A percentile compares a stretch with the other conserved stretches of the same genome.
Evolutionary conservation across 2,888 invertebrate genomes (phyloP).

Genomic region (Caenorhabditis imperialis): DNA sequence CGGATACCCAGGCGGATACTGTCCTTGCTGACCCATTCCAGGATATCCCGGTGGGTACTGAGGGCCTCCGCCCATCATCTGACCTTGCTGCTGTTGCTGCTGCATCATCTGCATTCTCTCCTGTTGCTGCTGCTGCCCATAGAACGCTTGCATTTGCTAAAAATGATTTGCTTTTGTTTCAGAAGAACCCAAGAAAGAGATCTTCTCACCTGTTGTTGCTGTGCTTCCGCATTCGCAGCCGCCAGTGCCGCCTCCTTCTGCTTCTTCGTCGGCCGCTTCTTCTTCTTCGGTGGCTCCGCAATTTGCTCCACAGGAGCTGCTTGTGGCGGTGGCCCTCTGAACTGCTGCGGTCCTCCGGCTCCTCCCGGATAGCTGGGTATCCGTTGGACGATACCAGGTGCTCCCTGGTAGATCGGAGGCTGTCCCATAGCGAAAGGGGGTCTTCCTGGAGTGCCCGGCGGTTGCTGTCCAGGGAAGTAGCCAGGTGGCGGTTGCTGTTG

Average conservation of each 20-base stretch:
- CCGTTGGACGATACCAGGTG: constrained; percentile 38
- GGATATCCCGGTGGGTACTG: constrained; percentile 31
- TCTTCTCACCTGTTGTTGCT: constrained; percentile 43
- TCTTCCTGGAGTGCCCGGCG: constrained; percentile 33
- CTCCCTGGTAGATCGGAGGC: constrained; percentile 41
- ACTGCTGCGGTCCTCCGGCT: constrained; percentile 9
- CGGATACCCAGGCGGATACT: constrained; percentile 51
- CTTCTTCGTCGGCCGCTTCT: constrained; percentile 62
- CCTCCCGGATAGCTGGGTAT: constrained; percentile 44
- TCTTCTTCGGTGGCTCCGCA: constrained; percentile 57
- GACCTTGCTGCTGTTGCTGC: constrained; percentile 45
- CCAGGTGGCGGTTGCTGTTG: constrained; percentile 11
- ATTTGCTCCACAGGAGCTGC: constrained; percentile 13
- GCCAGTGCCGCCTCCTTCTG: constrained; percentile 57
- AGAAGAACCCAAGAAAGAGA: too few species aligned
- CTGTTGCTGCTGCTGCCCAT: constrained; percentile 37
- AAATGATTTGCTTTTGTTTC: too few species aligned
- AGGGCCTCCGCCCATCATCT: constrained; percentile 20
- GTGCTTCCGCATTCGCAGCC: constrained; percentile 27
- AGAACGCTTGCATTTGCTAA: constrained; percentile 41
- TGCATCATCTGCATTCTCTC: constrained; percentile 47
- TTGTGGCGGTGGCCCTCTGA: constrained; percentile 18
- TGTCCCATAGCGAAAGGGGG: constrained; percentile 36
- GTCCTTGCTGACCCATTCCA: constrained; percentile 26
- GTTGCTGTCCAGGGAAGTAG: constrained; percentile 19